Percentiles rank a stretch among this genome's conserved stretches.
These are phyloP conservation scores for Lacerta viridis DNA, from an alignment of 2,797 vertebrate genomes.

Conservation along the genomic window DNA sequence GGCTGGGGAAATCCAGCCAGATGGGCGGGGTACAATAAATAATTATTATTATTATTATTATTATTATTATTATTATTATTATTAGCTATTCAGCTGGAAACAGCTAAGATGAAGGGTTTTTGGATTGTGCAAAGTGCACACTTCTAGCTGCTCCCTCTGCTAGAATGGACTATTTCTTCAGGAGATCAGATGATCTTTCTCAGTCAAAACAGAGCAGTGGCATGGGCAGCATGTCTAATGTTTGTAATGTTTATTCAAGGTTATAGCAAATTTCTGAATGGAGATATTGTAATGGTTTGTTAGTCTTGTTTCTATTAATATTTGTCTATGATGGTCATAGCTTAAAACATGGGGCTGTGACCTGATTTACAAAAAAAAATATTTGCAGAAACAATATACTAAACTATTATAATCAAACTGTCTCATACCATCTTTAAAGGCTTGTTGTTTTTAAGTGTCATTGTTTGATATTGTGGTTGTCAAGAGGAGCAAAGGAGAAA, in stretches of 20 bases:
- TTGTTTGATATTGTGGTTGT: not conserved
- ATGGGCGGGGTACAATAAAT: too few relatives aligned
- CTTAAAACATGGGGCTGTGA: constrained; percentile 78
- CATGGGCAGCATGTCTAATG: not conserved
- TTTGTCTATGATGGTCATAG: constrained; percentile 81
- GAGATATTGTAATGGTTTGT: constrained; percentile 21
- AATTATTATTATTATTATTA: too few relatives aligned
- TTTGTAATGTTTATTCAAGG: not conserved
- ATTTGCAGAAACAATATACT: constrained; percentile 68
- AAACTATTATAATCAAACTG: constrained; percentile 69
- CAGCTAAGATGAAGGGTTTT: too few relatives aligned
- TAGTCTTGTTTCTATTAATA: constrained; percentile 75
- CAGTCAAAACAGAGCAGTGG: too few relatives aligned
- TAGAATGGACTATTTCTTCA: too few relatives aligned
- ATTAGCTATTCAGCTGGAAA: too few relatives aligned
- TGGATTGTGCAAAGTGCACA: too few relatives aligned
- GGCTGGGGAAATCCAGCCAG: too few relatives aligned
- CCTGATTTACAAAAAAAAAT: constrained; percentile 76
- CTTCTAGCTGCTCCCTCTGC: too few relatives aligned
- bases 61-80: too few relatives aligned
- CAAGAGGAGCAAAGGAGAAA: constrained; percentile 14
- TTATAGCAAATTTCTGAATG: constrained; percentile 47
- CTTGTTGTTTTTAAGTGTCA: constrained; percentile 45
- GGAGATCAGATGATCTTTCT: too few relatives aligned
- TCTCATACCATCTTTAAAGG: constrained; percentile 12